Percentiles rank a stretch among this genome's conserved stretches.
phyloP scores from a whole-genome alignment of 2,113 vertebrate species.

The Cyphomyrus plagiostoma region DNA sequence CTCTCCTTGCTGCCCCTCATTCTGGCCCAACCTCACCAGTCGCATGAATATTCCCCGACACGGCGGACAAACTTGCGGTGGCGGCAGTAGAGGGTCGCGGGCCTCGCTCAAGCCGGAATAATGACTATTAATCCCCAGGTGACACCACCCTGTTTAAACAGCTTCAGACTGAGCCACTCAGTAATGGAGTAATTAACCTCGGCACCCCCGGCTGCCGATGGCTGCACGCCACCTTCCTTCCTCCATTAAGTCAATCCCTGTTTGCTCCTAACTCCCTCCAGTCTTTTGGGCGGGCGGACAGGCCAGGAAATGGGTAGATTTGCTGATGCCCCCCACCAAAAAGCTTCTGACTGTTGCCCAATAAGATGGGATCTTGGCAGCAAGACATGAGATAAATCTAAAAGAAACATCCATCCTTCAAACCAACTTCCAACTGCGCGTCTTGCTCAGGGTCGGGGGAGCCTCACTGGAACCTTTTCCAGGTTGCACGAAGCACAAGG shows the following conservation, averaged over 20 bases:
- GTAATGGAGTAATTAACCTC: slow-evolving; percentile 99
- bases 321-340: not conserved
- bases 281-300: not conserved
- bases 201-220: slow-evolving; percentile 56
- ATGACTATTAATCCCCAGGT: slow-evolving; percentile 95
- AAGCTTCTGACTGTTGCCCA: not conserved
- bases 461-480: not conserved
- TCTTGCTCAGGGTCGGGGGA: not conserved
- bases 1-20: slow-evolving; percentile 27
- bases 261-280: not conserved
- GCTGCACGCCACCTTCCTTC: slow-evolving; percentile 25
- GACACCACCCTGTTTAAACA: slow-evolving; percentile 76
- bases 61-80: slow-evolving; percentile 67
- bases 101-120: slow-evolving; percentile 95
- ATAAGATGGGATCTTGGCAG: not conserved
- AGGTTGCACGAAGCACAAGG: not conserved
- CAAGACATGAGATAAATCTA: not conserved
- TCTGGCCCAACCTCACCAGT: not conserved
- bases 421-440: not conserved
- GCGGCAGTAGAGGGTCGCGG: slow-evolving; percentile 67
- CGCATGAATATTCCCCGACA: slow-evolving; percentile 78
- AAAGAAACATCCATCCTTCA: not conserved
- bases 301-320: not conserved
- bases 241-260: slow-evolving; percentile 25
- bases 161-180: slow-evolving; percentile 80